Conservation (phyloP, 2,113 vertebrate species). For the Chaetura pelagica region DNA sequence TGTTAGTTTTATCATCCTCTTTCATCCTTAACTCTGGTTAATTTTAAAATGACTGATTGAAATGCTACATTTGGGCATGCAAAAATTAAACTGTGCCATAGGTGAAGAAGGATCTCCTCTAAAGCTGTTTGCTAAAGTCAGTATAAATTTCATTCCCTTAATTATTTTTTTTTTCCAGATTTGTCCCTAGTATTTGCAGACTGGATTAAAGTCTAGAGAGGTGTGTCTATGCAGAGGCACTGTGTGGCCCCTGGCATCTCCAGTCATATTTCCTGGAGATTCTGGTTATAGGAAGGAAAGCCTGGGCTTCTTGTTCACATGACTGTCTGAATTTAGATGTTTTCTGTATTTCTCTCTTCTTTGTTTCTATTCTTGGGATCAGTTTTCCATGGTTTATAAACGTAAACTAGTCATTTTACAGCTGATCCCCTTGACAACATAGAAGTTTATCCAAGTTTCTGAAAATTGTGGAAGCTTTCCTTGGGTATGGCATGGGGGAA, state of each 20-base stretch:
- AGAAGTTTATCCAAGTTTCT: neutral
- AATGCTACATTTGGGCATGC: neutral
- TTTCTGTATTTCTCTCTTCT: neutral
- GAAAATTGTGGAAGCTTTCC: neutral
- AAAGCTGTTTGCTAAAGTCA: neutral
- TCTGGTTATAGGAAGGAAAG: neutral
- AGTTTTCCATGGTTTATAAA: neutral
- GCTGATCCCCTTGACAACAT: neutral
- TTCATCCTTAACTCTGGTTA: neutral
- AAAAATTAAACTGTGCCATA: neutral
- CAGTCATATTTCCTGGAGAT: neutral
- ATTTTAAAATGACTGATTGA: neutral
- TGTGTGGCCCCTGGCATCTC: neutral
- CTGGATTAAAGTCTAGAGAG: neutral
- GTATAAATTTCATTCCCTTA: neutral
- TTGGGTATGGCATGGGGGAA: accelerated
- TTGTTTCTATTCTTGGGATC: neutral
- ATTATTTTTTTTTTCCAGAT: neutral
- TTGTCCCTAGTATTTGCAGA: neutral
- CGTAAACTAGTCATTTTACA: neutral
- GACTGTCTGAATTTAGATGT: neutral
- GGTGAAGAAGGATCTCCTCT: neutral
- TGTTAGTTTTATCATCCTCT: neutral
- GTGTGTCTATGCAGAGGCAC: neutral
- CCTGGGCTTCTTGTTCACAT: accelerated